Conservation (phyloP, 2,113 vertebrate species). For the Mus spicilegus region DNA sequence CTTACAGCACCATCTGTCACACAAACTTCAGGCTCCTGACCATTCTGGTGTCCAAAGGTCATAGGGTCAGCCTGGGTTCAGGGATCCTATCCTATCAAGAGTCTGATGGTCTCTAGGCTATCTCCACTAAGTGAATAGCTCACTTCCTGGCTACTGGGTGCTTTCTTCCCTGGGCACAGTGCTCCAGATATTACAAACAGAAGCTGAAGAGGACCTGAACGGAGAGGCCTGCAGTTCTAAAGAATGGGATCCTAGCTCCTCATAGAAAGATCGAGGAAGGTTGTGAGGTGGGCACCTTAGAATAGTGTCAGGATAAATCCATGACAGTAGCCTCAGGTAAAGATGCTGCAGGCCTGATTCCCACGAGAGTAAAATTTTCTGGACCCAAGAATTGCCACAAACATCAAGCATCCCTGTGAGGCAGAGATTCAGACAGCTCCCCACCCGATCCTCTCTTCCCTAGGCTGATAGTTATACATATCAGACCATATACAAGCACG, state of each 20-base stretch:
- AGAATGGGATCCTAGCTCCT: neutral
- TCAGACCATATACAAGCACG: accelerated
- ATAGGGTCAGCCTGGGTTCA: neutral
- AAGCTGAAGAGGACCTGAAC: neutral
- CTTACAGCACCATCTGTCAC: neutral
- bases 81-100: neutral
- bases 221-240: neutral
- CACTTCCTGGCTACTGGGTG: neutral
- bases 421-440: neutral
- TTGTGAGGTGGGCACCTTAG: accelerated
- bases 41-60: neutral
- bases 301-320: accelerated
- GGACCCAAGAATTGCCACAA: neutral
- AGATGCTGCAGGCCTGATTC: too few species aligned
- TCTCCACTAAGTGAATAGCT: neutral
- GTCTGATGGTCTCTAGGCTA: accelerated
- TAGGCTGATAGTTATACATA: accelerated
- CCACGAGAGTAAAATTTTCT: accelerated
- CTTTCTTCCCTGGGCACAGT: accelerated
- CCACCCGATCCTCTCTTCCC: neutral
- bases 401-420: accelerated
- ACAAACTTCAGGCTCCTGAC: neutral
- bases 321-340: neutral
- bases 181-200: accelerated
- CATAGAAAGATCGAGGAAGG: accelerated